Conservation (phyloP, 2,797 vertebrate genomes). For the Oophaga sylvatica region DNA sequence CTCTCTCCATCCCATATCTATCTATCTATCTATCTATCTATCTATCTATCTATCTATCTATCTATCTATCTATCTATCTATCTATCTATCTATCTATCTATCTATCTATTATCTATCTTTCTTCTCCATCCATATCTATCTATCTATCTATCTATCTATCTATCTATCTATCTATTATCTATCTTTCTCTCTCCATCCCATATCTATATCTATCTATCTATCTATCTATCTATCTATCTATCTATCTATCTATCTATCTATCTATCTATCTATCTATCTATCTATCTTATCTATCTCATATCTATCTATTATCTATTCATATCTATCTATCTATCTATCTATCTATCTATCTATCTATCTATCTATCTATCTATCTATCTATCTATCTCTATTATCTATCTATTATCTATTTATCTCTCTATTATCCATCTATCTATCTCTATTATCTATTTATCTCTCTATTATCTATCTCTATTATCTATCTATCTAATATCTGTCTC, state of each 20-base stretch:
- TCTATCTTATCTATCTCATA: background rate
- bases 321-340: constrained; percentile 4
- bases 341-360: constrained; percentile 22
- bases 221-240: background rate
- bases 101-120: constrained; percentile 5
- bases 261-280: background rate
- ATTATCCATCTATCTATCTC: background rate
- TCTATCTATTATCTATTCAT: background rate
- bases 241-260: background rate
- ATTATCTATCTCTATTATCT: background rate
- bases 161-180: background rate
- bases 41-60: background rate
- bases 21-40: background rate
- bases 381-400: constrained; percentile 15
- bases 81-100: constrained; percentile 1
- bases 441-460: background rate
- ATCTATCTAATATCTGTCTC: background rate
- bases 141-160: constrained; percentile 4
- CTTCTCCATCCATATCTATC: background rate
- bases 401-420: background rate
- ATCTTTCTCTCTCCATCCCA: no score
- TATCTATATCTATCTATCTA: background rate
- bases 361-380: constrained; percentile 19
- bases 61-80: background rate
- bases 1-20: background rate